These are phyloP conservation scores for Pachyrhynchus sulphureomaculatus DNA, from an alignment of 1,140 invertebrate species.

Conservation along the genomic window DNA sequence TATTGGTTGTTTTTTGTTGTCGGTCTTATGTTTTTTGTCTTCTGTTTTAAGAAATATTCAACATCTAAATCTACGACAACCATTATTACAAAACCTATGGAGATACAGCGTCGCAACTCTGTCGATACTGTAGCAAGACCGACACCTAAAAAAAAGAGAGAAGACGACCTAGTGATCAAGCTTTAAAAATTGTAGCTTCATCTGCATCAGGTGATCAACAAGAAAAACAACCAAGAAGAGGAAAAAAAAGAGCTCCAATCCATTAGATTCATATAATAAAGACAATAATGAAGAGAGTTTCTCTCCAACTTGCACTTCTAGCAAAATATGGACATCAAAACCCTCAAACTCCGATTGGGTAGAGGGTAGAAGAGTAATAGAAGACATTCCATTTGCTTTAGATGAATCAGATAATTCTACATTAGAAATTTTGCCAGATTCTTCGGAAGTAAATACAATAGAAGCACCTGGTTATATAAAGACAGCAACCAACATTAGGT, in stretches of 20 bases:
- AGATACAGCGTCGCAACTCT: conserved; percentile 58
- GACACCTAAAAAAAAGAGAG: conserved; percentile 55
- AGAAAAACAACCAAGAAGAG: conserved; percentile 53
- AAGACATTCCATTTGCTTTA: conserved; percentile 47
- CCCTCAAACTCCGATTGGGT: conserved; percentile 32
- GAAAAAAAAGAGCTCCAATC: conserved; percentile 49
- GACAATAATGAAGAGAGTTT: conserved; percentile 46
- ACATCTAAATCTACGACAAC: conserved; percentile 16
- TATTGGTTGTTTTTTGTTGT: conserved; percentile 51
- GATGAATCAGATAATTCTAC: conserved; percentile 47
- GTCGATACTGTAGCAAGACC: conserved; percentile 58
- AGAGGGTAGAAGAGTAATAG: conserved; percentile 33
- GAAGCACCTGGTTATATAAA: conserved; percentile 33
- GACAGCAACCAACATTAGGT: conserved; percentile 32
- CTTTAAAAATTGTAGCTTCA: conserved; percentile 59
- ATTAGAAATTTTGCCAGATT: conserved; percentile 34
- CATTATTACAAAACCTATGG: conserved; percentile 45
- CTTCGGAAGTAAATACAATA: conserved; percentile 23
- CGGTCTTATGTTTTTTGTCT: conserved; percentile 28
- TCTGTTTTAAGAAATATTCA: conserved; percentile 18
- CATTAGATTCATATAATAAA: conserved; percentile 27
- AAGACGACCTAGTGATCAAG: conserved; percentile 75
- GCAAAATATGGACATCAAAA: conserved; percentile 26
- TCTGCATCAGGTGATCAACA: conserved; percentile 7
- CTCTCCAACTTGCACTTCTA: conserved; percentile 17